phyloP scores from a whole-genome alignment of 2,113 vertebrate genomes.

The Pogonocichla stellata region DNA sequence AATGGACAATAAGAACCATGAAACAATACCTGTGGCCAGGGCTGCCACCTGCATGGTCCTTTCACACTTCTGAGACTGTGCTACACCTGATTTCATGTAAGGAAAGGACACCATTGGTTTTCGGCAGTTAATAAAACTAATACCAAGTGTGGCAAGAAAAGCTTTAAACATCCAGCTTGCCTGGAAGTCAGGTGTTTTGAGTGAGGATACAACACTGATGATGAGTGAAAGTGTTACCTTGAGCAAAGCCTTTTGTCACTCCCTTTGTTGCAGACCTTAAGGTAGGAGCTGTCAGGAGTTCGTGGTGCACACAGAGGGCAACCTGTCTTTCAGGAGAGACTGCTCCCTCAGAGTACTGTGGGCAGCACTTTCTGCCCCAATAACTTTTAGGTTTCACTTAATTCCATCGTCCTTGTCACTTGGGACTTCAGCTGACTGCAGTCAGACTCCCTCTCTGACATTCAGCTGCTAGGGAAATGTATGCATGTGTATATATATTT shows the following conservation, averaged over 20 bases:
- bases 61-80: not conserved
- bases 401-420: not conserved
- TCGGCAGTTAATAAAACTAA: not conserved
- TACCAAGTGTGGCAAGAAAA: not conserved
- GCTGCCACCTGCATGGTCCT: not conserved
- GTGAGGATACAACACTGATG: rapidly evolving
- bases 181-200: not conserved
- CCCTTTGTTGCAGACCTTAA: not conserved
- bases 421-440: not conserved
- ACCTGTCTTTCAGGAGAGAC: not conserved
- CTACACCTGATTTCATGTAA: not conserved
- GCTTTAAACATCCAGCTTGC: not conserved
- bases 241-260: not conserved
- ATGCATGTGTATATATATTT: not conserved
- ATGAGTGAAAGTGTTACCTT: not conserved
- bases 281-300: not conserved
- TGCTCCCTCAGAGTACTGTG: not conserved
- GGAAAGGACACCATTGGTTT: not conserved
- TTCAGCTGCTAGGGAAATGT: not conserved
- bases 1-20: not conserved
- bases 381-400: not conserved
- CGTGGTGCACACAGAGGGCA: not conserved
- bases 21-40: not conserved
- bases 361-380: not conserved
- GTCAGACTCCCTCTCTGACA: not conserved